These are phyloP conservation scores for Bos javanicus DNA, from an alignment of 2,113 vertebrate genomes.

Conservation along the genomic window DNA sequence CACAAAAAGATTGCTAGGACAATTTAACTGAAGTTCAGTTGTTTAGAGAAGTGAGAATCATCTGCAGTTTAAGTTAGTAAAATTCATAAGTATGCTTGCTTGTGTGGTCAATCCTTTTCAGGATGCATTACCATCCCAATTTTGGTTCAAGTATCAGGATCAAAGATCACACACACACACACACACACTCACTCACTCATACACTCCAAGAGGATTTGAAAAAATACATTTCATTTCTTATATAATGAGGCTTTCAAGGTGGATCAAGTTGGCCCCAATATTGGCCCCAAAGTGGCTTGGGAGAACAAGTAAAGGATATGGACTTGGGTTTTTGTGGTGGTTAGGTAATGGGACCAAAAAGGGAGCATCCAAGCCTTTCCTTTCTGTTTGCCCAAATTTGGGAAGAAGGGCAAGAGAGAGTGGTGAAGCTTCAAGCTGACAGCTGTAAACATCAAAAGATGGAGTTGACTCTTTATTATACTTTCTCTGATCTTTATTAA, in stretches of 20 bases:
- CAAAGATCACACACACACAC: background rate
- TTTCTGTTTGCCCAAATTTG: background rate
- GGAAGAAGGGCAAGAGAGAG: background rate
- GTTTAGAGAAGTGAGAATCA: background rate
- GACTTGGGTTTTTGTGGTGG: background rate
- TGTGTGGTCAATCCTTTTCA: background rate
- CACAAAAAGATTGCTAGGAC: background rate
- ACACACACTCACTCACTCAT: background rate
- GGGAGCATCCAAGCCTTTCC: background rate
- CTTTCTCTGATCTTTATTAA: background rate
- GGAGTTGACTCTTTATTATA: background rate
- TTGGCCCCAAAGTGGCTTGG: background rate
- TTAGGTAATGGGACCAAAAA: background rate
- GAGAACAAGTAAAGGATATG: background rate
- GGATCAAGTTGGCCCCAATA: background rate
- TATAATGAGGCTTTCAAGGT: background rate
- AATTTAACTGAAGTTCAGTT: background rate
- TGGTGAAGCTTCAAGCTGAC: background rate
- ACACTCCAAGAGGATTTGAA: background rate
- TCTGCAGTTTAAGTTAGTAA: background rate
- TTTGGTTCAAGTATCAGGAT: background rate
- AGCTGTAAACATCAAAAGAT: background rate
- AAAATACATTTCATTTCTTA: background rate
- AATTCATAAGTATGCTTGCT: background rate
- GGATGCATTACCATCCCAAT: too few species aligned